phyloP scores from a whole-genome alignment of 2,888 invertebrate species.

The Tinea semifulvella region DNA sequence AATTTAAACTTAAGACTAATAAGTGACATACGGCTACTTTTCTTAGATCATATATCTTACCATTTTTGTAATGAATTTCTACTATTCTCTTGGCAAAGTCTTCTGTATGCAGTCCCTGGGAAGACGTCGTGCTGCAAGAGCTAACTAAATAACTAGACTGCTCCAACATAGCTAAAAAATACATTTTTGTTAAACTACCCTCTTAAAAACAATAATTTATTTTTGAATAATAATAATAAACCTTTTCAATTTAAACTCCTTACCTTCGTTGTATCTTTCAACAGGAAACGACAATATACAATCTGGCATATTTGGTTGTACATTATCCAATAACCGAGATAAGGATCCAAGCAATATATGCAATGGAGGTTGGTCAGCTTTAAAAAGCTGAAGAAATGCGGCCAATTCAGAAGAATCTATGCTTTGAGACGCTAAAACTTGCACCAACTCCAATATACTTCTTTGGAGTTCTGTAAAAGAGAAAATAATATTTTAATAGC shows the following conservation, averaged over 20 bases:
- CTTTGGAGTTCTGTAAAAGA: slow-evolving; percentile 66
- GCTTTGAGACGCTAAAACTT: slow-evolving; percentile 59
- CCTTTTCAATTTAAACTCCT: not conserved
- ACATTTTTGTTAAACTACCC: no score
- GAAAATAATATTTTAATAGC: no score
- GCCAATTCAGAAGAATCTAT: slow-evolving; percentile 64
- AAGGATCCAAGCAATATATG: slow-evolving; percentile 63
- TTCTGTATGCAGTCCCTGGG: slow-evolving; percentile 39
- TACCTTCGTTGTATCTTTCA: slow-evolving; percentile 17
- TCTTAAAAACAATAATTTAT: no score
- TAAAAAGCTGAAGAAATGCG: slow-evolving; percentile 68
- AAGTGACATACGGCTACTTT: no score
- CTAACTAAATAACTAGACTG: not conserved
- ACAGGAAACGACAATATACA: slow-evolving; percentile 65
- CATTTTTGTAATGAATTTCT: slow-evolving; percentile 23
- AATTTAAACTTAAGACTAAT: no score
- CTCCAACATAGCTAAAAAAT: slow-evolving; percentile 2
- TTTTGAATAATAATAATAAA: no score
- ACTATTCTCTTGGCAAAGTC: slow-evolving; percentile 29
- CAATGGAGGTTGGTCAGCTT: slow-evolving; percentile 60
- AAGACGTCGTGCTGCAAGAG: slow-evolving; percentile 19
- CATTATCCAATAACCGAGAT: slow-evolving; percentile 49
- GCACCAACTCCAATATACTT: slow-evolving; percentile 71
- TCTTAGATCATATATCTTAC: slow-evolving; percentile 25
- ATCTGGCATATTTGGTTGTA: slow-evolving; percentile 58